These are phyloP conservation scores for Thermophis baileyi DNA, from an alignment of 2,113 vertebrate species.

Conservation along the genomic window DNA sequence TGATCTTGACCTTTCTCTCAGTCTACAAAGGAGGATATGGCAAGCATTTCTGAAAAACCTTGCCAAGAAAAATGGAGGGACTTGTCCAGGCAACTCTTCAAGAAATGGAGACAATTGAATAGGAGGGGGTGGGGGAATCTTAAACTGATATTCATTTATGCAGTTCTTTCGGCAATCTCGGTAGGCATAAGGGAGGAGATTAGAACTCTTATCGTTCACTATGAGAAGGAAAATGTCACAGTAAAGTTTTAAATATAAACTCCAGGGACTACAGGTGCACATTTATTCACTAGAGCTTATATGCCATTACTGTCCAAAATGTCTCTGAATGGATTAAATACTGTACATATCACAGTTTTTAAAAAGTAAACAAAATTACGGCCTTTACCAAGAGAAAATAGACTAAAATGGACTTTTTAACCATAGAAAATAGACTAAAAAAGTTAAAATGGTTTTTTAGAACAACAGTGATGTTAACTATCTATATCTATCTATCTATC, in stretches of 20 bases:
- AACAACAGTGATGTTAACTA: neutral
- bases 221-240: neutral
- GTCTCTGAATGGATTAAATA: neutral
- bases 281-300: neutral
- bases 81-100: neutral
- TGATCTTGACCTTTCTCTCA: neutral
- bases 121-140: rapidly evolving
- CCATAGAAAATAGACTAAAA: neutral
- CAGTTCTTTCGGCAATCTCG: neutral
- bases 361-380: neutral
- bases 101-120: neutral
- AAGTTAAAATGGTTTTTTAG: neutral
- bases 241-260: neutral
- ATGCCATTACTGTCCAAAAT: neutral
- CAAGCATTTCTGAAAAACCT: neutral
- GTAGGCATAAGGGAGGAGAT: neutral
- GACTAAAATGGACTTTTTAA: neutral
- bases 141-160: neutral
- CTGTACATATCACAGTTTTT: neutral
- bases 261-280: neutral
- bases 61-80: neutral
- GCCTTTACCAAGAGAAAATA: neutral
- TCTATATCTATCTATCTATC: too few species aligned
- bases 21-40: neutral
- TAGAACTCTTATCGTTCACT: neutral